Evolutionary conservation across 2,113 vertebrate species (phyloP).

Genomic region (Triplophysa tibetana): DNA sequence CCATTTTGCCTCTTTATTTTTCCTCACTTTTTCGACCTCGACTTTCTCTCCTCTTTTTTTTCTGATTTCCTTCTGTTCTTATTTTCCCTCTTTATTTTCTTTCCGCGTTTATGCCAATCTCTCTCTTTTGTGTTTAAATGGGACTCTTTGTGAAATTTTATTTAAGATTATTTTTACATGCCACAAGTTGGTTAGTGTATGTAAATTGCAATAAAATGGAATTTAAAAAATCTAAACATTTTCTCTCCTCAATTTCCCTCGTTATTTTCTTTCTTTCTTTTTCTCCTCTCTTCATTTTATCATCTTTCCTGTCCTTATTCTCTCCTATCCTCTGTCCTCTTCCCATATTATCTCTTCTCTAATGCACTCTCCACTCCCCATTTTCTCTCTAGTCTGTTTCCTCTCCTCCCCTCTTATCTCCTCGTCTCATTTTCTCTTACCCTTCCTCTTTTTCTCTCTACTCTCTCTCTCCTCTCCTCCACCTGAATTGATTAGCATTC

Average conservation of each 20-base stretch:
- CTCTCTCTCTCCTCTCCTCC: not conserved
- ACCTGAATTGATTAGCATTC: constrained; percentile 28
- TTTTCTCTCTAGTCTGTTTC: not conserved
- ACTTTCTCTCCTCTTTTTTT: not conserved
- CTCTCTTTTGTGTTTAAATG: too few relatives aligned
- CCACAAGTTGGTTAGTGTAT: too few relatives aligned
- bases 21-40: not conserved
- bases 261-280: too few relatives aligned
- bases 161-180: too few relatives aligned
- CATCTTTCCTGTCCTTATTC: not conserved
- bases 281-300: not conserved
- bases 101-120: not conserved
- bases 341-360: not conserved
- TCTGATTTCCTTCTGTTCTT: not conserved
- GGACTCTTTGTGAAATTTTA: too few relatives aligned
- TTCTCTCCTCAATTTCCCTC: too few relatives aligned
- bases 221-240: too few relatives aligned
- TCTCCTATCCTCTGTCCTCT: not conserved
- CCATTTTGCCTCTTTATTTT: not conserved
- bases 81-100: not conserved
- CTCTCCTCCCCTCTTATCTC: not conserved
- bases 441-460: not conserved
- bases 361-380: too few relatives aligned
- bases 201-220: too few relatives aligned
- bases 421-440: not conserved